phyloP scores from a whole-genome alignment of 2,888 invertebrate genomes.

The Lamellibrachia satsuma region DNA sequence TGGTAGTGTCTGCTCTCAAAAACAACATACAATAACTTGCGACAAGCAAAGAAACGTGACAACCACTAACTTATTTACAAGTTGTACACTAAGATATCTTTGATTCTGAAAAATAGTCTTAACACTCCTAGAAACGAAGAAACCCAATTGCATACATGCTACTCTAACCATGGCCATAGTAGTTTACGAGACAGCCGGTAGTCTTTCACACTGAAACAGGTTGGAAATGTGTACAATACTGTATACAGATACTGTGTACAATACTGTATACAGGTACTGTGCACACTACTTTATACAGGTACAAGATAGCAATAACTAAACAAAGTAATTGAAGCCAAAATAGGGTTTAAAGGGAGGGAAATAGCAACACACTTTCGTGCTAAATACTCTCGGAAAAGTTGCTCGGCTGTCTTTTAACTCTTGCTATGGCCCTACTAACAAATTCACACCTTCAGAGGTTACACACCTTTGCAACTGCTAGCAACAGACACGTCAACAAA shows the following conservation, averaged over 20 bases:
- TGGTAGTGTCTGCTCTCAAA: background rate
- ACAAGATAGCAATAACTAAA: too few relatives aligned
- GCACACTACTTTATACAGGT: too few relatives aligned
- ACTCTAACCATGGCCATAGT: background rate
- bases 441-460: background rate
- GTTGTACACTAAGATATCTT: background rate
- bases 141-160: background rate
- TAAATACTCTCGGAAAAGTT: background rate
- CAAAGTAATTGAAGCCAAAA: background rate
- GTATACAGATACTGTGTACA: background rate
- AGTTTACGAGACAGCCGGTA: background rate
- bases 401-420: background rate
- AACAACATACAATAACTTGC: background rate
- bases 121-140: background rate
- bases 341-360: background rate
- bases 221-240: background rate
- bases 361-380: background rate
- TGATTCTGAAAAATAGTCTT: background rate
- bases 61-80: background rate
- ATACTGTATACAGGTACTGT: background rate
- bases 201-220: background rate
- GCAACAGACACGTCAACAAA: background rate
- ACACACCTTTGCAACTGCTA: slow-evolving; percentile 3
- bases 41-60: background rate
- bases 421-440: background rate